phyloP scores from a whole-genome alignment of 2,888 invertebrate genomes.

The Sinelater perroti region DNA sequence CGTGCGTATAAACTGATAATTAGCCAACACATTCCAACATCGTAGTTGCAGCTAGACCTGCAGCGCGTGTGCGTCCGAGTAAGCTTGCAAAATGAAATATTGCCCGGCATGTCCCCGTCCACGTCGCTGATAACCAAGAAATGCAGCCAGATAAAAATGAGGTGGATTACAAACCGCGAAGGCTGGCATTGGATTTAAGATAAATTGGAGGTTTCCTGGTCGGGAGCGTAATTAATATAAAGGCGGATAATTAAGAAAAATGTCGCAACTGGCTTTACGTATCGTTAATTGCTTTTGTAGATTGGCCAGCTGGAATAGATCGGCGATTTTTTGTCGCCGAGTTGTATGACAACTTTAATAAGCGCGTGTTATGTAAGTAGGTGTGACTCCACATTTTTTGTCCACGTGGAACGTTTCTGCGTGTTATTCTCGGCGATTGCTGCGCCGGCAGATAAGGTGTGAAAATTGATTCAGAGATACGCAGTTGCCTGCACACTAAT shows the following conservation, averaged over 20 bases:
- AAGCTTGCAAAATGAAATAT: conserved; percentile 26
- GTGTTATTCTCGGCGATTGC: conserved; percentile 22
- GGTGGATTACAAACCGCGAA: conserved; percentile 14
- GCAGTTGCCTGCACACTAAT: no score
- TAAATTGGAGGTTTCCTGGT: conserved; percentile 26
- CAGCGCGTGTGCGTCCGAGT: conserved; percentile 2
- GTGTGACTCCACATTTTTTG: conserved; percentile 30
- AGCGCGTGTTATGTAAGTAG: conserved; percentile 32
- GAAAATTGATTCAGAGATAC: no score
- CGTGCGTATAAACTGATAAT: no score
- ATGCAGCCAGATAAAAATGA: conserved; percentile 6
- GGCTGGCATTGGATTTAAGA: conserved; percentile 19
- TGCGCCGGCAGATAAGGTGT: no score
- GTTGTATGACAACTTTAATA: conserved; percentile 32
- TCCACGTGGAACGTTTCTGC: conserved; percentile 32
- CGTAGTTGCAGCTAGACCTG: background rate
- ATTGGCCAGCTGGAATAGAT: conserved; percentile 26
- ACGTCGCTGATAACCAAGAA: conserved; percentile 16
- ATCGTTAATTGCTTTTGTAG: conserved; percentile 31
- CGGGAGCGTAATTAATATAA: conserved; percentile 28
- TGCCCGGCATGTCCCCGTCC: conserved; percentile 27
- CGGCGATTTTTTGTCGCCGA: conserved; percentile 25
- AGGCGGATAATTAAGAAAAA: conserved; percentile 31
- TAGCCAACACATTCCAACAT: conserved; percentile 10
- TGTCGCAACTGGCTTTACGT: conserved; percentile 24